Percentiles rank a stretch among this genome's conserved stretches.
Conservation (phyloP, 1,140 invertebrate species). For the Phenacoccus solenopsis region DNA sequence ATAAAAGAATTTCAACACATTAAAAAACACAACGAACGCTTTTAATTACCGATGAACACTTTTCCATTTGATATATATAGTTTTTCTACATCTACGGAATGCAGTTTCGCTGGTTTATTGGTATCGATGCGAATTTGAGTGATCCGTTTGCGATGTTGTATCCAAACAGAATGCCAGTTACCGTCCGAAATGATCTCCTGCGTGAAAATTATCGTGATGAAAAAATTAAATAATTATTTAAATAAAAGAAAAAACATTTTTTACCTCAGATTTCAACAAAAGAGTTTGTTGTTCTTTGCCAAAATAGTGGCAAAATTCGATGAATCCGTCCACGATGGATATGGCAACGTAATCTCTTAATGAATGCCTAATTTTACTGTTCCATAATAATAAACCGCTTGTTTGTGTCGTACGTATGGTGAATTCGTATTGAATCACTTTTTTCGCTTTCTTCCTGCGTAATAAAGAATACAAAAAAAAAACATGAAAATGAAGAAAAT, state of each 20-base stretch:
- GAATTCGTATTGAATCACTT: slow-evolving; percentile 55
- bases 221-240: not conserved
- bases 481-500: no score
- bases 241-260: not conserved
- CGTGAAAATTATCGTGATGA: slow-evolving; percentile 17
- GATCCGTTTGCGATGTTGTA: slow-evolving; percentile 50
- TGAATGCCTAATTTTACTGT: slow-evolving; percentile 36
- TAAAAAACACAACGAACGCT: not conserved
- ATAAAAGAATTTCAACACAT: not conserved
- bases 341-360: slow-evolving; percentile 45
- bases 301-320: slow-evolving; percentile 49
- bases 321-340: slow-evolving; percentile 44
- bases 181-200: slow-evolving; percentile 54
- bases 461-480: slow-evolving; percentile 18
- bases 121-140: slow-evolving; percentile 56
- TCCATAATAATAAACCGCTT: slow-evolving; percentile 56
- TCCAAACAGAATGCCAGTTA: slow-evolving; percentile 54
- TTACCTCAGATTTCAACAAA: slow-evolving; percentile 40
- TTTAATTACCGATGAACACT: slow-evolving; percentile 5
- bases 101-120: slow-evolving; percentile 33
- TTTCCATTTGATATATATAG: not conserved
- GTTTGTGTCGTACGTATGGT: slow-evolving; percentile 49
- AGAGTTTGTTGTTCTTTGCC: slow-evolving; percentile 43
- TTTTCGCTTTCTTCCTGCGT: slow-evolving; percentile 44
- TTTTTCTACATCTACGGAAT: not conserved